These are phyloP conservation scores for Melanotaenia duboulayi DNA, from an alignment of 2,113 vertebrate species.

Conservation along the genomic window DNA sequence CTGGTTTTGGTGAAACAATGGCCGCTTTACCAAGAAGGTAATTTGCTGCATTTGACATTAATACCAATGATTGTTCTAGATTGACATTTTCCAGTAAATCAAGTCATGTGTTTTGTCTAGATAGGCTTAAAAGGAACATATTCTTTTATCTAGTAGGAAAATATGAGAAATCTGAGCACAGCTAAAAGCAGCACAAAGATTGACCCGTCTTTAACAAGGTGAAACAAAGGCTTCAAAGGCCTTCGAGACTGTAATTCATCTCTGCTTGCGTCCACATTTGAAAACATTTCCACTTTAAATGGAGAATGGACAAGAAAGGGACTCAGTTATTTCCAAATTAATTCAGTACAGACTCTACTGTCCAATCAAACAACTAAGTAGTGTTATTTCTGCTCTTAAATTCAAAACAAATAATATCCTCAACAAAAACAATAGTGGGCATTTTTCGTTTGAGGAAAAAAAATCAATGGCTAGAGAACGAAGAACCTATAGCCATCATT, in stretches of 20 bases:
- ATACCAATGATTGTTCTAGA: constrained; percentile 54
- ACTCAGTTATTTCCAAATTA: constrained; percentile 40
- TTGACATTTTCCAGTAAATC: constrained; percentile 50
- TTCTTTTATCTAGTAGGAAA: constrained; percentile 32
- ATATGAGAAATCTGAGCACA: constrained; percentile 6
- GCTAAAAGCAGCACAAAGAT: constrained; percentile 13
- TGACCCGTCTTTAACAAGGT: constrained; percentile 20
- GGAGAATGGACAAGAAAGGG: constrained; percentile 26
- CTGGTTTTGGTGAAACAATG: constrained; percentile 48
- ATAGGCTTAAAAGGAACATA: constrained; percentile 20
- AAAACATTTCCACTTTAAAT: constrained; percentile 22
- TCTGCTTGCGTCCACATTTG: not conserved
- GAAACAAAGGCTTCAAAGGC: constrained; percentile 2
- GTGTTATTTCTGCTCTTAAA: constrained; percentile 52
- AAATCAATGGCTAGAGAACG: constrained; percentile 82
- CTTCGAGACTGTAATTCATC: constrained; percentile 2
- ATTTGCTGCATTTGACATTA: constrained; percentile 63
- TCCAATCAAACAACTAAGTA: constrained; percentile 61
- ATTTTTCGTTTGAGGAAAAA: constrained; percentile 38
- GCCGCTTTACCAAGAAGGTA: constrained; percentile 61
- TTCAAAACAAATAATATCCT: constrained; percentile 71
- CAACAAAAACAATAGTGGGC: constrained; percentile 71
- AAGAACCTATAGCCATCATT: constrained; percentile 78
- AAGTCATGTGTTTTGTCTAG: constrained; percentile 51
- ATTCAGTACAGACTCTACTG: constrained; percentile 35